Conservation (phyloP, 2,113 vertebrate genomes). For the Seriola aureovittata region DNA sequence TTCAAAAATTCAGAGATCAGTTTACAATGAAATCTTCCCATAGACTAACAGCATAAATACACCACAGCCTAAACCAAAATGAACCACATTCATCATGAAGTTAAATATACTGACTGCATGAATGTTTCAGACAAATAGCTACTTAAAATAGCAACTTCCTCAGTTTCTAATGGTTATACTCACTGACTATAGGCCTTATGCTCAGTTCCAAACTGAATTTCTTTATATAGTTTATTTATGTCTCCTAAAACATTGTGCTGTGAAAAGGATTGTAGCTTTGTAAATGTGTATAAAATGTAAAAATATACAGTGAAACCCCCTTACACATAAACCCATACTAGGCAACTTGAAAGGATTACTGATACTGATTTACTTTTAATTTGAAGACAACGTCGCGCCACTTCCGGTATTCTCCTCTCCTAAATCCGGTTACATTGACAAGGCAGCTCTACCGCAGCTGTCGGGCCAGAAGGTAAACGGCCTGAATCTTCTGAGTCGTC, state of each 20-base stretch:
- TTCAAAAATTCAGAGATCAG: no score
- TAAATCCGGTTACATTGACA: constrained; percentile 24
- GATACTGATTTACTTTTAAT: constrained; percentile 38
- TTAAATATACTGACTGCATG: no score
- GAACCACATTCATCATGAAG: no score
- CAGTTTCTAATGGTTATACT: background rate
- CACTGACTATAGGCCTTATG: no score
- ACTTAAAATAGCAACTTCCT: background rate
- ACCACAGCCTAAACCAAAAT: no score
- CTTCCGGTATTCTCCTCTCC: constrained; percentile 31
- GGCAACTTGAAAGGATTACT: background rate
- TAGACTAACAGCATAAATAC: no score
- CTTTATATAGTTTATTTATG: no score
- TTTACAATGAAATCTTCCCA: no score
- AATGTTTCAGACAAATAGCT: background rate
- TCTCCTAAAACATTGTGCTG: no score
- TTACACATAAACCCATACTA: background rate
- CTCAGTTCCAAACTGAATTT: no score
- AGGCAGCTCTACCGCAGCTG: constrained; percentile 70
- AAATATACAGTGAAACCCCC: background rate
- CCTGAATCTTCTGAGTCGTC: constrained; percentile 78
- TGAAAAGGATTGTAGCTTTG: background rate
- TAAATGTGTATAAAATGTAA: background rate
- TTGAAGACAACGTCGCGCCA: constrained; percentile 29
- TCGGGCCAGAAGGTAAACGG: constrained; percentile 80